Evolutionary conservation across 2,888 invertebrate species (phyloP).

Genomic region (Branchipolynoe longqiensis): DNA sequence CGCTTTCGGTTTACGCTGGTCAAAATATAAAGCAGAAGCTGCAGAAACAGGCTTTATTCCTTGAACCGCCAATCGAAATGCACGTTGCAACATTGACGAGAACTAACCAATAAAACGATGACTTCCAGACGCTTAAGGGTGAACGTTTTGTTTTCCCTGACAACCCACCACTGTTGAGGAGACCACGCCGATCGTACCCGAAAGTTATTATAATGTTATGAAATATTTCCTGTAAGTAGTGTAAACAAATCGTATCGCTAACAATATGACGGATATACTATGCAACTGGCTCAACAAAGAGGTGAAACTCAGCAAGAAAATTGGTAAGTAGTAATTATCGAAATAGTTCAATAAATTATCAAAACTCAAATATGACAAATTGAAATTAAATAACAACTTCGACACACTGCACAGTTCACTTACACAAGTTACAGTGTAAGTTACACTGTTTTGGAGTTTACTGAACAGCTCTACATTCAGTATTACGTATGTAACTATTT

Average conservation of each 20-base stretch:
- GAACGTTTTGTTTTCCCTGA: slow-evolving; percentile 41
- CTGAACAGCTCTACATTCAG: too few species aligned
- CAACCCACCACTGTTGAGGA: slow-evolving; percentile 31
- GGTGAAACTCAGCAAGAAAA: slow-evolving; percentile 75
- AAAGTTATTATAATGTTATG: background rate
- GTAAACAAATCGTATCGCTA: background rate
- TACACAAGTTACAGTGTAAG: background rate
- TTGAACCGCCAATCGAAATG: background rate
- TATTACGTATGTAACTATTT: too few species aligned
- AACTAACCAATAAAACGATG: background rate
- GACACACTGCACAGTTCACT: background rate
- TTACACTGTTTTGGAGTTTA: background rate
- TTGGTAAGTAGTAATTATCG: slow-evolving; percentile 72
- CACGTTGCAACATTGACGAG: background rate
- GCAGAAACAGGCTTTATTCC: too few species aligned
- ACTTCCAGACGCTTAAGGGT: background rate
- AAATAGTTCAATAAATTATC: background rate
- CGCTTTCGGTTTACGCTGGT: background rate
- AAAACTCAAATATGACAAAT: background rate
- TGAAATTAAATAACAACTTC: background rate
- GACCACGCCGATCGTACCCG: background rate
- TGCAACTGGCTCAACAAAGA: slow-evolving; percentile 81
- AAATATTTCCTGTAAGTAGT: background rate
- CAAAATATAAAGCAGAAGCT: too few species aligned
- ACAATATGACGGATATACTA: slow-evolving; percentile 81